A percentile compares a stretch with the other conserved stretches of the same genome.
These are phyloP conservation scores for Achroia grisella DNA, from an alignment of 1,140 invertebrate species.

Conservation along the genomic window DNA sequence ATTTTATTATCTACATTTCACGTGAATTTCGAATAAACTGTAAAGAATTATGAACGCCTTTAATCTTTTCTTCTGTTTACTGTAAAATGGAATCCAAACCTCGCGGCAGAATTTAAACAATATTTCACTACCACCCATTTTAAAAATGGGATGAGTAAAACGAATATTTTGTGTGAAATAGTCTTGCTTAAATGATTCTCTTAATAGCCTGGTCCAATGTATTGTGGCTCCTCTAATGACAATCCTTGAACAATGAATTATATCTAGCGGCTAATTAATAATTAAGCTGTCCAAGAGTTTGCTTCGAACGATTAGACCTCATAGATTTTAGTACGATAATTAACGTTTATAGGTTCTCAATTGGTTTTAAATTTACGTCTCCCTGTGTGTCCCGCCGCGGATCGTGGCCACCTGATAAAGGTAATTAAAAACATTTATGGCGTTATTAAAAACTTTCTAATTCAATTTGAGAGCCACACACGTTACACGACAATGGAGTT, in stretches of 20 bases:
- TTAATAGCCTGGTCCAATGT: slow-evolving; percentile 19
- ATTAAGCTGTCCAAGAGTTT: slow-evolving; percentile 23
- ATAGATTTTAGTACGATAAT: slow-evolving; percentile 11
- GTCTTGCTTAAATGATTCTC: slow-evolving; percentile 19
- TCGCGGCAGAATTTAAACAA: slow-evolving; percentile 7
- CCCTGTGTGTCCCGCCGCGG: slow-evolving; percentile 32
- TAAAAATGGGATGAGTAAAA: slow-evolving; percentile 6
- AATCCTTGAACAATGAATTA: slow-evolving; percentile 26
- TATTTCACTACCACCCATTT: slow-evolving; percentile 14
- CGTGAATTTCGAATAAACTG: too few species aligned
- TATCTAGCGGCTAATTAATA: slow-evolving; percentile 25
- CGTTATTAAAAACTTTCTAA: slow-evolving; percentile 30
- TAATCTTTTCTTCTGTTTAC: too few species aligned
- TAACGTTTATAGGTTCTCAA: slow-evolving; percentile 31
- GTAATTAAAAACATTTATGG: slow-evolving; percentile 14
- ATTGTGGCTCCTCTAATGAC: slow-evolving; percentile 18
- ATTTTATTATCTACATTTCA: too few species aligned
- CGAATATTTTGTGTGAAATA: slow-evolving; percentile 20
- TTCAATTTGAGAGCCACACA: slow-evolving; percentile 9
- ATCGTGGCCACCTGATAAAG: slow-evolving; percentile 36
- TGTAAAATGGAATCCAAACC: background rate
- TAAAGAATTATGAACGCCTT: too few species aligned
- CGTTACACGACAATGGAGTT: background rate
- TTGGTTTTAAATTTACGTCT: slow-evolving; percentile 45
- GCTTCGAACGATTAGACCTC: slow-evolving; percentile 7